phyloP scores from a whole-genome alignment of 2,888 invertebrate genomes.

The Volucella inanis region DNA sequence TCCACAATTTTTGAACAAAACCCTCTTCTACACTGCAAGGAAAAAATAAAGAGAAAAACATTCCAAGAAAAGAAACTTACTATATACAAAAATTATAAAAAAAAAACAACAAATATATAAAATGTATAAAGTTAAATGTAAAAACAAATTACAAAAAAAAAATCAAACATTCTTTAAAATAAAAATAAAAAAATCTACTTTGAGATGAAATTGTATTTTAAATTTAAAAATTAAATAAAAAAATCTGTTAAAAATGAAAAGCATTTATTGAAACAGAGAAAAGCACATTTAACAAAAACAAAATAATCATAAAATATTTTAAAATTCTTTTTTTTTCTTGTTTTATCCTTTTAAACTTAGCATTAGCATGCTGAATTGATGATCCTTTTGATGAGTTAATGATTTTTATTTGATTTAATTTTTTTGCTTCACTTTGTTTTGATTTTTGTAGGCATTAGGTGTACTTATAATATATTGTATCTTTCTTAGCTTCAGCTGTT shows the following conservation, averaged over 20 bases:
- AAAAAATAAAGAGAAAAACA: conserved; percentile 28
- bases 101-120: conserved; percentile 69
- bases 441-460: conserved; percentile 12
- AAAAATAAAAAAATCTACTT: conserved; percentile 55
- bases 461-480: conserved; percentile 17
- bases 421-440: no score
- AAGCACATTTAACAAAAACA: conserved; percentile 52
- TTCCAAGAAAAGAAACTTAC: conserved; percentile 40
- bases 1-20: no score
- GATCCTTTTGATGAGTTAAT: conserved; percentile 73
- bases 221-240: conserved; percentile 35
- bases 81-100: conserved; percentile 68
- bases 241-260: conserved; percentile 60
- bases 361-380: conserved; percentile 70
- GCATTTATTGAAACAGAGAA: conserved; percentile 70
- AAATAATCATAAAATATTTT: conserved; percentile 20
- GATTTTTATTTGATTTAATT: conserved; percentile 14
- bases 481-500: conserved; percentile 12
- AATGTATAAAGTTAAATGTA: conserved; percentile 68
- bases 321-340: conserved; percentile 9
- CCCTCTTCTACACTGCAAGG: not conserved
- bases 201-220: conserved; percentile 70
- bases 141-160: conserved; percentile 57
- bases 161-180: conserved; percentile 55
- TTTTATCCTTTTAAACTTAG: conserved; percentile 36